Evolutionary conservation across 2,113 vertebrate genomes (phyloP).

Genomic region (Syngnathus scovelli): DNA sequence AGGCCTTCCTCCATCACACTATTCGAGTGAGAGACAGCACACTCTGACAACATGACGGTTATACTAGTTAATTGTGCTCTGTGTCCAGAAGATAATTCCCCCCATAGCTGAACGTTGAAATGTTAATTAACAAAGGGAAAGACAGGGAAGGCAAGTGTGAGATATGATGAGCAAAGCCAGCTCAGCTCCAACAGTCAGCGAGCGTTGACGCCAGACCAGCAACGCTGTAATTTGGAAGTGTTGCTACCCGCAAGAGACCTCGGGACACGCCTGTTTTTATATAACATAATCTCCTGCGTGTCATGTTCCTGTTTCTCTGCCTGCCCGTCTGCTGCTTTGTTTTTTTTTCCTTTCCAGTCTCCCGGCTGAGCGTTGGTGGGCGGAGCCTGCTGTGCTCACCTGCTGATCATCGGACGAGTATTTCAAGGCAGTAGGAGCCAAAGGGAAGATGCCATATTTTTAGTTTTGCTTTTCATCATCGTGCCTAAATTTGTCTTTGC

Average conservation of each 20-base stretch:
- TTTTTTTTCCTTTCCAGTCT: not conserved
- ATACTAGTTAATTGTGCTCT: conserved; percentile 53
- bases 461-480: not conserved
- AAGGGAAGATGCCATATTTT: not conserved
- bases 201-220: not conserved
- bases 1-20: conserved; percentile 11
- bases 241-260: conserved; percentile 6
- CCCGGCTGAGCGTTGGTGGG: not conserved
- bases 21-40: conserved; percentile 4
- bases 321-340: not conserved
- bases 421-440: not conserved
- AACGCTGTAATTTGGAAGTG: conserved; percentile 3
- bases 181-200: conserved; percentile 12
- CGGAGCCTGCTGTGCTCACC: not conserved
- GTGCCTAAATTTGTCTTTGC: not conserved
- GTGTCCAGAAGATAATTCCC: conserved; percentile 51
- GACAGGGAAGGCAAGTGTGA: conserved; percentile 31
- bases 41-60: conserved; percentile 30
- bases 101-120: conserved; percentile 45
- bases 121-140: conserved; percentile 55
- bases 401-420: not conserved
- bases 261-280: not conserved
- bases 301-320: not conserved
- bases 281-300: not conserved
- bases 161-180: conserved; percentile 41